A percentile compares a stretch with the other conserved stretches of the same genome.
Conservation (phyloP, 2,797 vertebrate species). For the Sebastes variabilis region DNA sequence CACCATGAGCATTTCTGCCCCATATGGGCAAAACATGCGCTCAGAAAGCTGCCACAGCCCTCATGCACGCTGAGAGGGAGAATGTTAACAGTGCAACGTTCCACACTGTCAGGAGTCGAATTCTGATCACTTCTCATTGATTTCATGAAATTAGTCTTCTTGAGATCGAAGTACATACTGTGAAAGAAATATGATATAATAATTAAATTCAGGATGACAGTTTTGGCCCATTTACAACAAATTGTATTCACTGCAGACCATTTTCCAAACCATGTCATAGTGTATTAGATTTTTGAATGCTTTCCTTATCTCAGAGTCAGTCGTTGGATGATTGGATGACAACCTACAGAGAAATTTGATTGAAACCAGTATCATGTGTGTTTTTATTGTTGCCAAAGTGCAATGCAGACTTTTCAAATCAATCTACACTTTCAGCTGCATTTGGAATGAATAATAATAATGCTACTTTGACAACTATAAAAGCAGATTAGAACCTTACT, state of each 20-base stretch:
- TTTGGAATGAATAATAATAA: neutral
- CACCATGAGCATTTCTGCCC: conserved; percentile 64
- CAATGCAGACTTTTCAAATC: neutral
- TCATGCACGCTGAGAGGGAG: conserved; percentile 30
- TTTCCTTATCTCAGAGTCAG: neutral
- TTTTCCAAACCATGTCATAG: neutral
- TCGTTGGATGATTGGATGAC: neutral
- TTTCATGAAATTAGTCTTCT: conserved; percentile 1
- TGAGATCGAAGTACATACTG: neutral
- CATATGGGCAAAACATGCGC: conserved; percentile 57
- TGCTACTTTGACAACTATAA: neutral
- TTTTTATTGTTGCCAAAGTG: neutral
- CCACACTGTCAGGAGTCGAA: conserved; percentile 18
- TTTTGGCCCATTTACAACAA: neutral
- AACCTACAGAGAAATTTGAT: neutral
- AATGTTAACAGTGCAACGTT: neutral
- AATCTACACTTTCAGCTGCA: neutral
- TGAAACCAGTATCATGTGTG: neutral
- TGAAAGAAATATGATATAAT: neutral
- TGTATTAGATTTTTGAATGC: neutral
- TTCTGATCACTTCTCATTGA: conserved; percentile 13
- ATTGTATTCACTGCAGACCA: neutral
- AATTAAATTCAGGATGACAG: neutral
- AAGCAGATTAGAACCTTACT: neutral
- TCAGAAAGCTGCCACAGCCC: conserved; percentile 61